Evolutionary conservation across 2,797 vertebrate genomes (phyloP), one percentile per base, ranked within the genome.

Genomic region (Eupleurogrammus muticus): DNA sequence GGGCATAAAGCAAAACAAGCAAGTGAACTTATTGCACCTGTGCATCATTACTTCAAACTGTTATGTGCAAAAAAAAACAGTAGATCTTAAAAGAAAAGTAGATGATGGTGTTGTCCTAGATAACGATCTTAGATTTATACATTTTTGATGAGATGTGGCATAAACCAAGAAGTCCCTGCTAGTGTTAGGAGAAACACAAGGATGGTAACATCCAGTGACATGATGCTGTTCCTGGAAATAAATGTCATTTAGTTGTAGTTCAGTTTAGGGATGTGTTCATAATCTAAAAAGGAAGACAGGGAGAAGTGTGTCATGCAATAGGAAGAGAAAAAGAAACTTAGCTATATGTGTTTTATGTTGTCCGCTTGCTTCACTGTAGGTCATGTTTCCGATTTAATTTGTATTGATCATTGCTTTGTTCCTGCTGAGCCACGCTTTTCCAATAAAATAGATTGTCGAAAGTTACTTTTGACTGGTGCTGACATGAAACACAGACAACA

Each of bases 141-240:
- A 90, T 89, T 82, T 89, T 89, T 89, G 70, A 92, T 91, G 87
- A 86, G 75, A 73, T 3, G 32, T 48, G 47, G 79, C 85, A 80
- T 86, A 81, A 82, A 82, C 87, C 83, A 88, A 89, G 81, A 87
- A 79, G 74, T 85, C 77, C 75, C 75, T 1, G 23, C 62, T 60
- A 55, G 62, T 78, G 67, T 85, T 88, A 91, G 87, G 85, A 84
- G 82, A 70, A 19, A 12, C 35, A 83, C 74, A 83, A 81, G 72
- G 83, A 84, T 71, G 69, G 61, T 74, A 80, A 77, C 80, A 63
- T 75, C 51, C 14, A 54, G 53, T 19, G 59, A 50, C 56, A 67
- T 53, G 28, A 13, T 20, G 57, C 57, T 58, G 28, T 48, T 34
- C 59, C 23, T 57, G 55, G 77, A 75, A 79, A 87, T 50, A 65